Conservation (phyloP, 2,888 invertebrate genomes). For the Drosophila neutralis region DNA sequence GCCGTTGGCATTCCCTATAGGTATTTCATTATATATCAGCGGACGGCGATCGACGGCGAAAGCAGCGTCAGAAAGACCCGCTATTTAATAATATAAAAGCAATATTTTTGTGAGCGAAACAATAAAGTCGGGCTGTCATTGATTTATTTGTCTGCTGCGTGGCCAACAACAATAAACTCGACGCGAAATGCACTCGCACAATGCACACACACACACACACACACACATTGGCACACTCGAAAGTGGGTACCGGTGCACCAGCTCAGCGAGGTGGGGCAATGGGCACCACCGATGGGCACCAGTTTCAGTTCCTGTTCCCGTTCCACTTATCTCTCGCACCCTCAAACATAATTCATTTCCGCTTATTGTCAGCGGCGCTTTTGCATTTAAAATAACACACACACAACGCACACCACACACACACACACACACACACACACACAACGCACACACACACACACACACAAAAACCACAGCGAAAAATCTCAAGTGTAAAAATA, state of each 20-base stretch:
- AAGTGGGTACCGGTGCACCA: conserved; percentile 43
- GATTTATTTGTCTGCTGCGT: conserved; percentile 83
- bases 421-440: not conserved
- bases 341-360: conserved; percentile 83
- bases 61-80: conserved; percentile 24
- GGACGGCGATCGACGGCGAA: conserved; percentile 56
- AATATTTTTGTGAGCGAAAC: conserved; percentile 81
- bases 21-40: conserved; percentile 77
- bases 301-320: conserved; percentile 3
- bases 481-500: conserved; percentile 68
- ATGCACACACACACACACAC: conserved; percentile 48
- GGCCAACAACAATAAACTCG: conserved; percentile 75
- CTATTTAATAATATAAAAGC: conserved; percentile 78
- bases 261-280: conserved; percentile 64
- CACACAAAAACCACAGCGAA: conserved; percentile 22
- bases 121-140: conserved; percentile 83
- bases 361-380: conserved; percentile 81
- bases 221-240: conserved; percentile 34
- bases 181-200: conserved; percentile 78
- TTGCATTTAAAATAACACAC: conserved; percentile 73
- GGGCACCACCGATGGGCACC: conserved; percentile 22
- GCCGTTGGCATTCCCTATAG: conserved; percentile 61
- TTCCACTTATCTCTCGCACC: conserved; percentile 17
- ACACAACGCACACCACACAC: conserved; percentile 16
- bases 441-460: conserved; percentile 4